Conservation (phyloP, 2,797 vertebrate genomes). For the Falco berigora region DNA sequence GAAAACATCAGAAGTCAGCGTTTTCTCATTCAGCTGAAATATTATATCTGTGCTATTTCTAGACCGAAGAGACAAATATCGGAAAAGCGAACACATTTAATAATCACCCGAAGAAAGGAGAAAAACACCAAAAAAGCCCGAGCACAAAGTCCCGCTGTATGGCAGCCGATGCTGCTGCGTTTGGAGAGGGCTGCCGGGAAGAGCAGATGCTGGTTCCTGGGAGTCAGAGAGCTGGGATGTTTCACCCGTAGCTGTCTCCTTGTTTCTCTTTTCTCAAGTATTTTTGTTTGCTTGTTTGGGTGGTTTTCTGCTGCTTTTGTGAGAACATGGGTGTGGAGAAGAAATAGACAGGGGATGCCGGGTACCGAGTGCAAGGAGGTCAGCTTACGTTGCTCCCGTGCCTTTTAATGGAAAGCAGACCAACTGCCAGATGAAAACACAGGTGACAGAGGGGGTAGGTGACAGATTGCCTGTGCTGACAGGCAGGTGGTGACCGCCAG, state of each 20-base stretch:
- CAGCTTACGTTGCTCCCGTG: neutral
- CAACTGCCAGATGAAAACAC: neutral
- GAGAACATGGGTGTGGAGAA: neutral
- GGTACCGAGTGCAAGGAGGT: neutral
- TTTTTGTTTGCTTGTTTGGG: neutral
- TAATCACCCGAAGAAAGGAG: neutral
- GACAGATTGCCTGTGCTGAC: neutral
- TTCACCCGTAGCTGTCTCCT: neutral
- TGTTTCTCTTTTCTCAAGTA: neutral
- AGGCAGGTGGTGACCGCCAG: neutral
- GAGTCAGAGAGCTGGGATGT: neutral
- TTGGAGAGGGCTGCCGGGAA: neutral
- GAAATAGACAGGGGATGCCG: neutral
- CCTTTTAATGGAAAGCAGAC: neutral
- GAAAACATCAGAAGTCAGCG: constrained; percentile 55
- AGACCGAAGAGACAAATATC: constrained; percentile 18
- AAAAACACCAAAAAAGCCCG: neutral
- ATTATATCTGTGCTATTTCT: constrained; percentile 55
- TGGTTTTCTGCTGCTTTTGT: neutral
- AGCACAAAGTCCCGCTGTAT: neutral
- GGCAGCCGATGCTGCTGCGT: neutral
- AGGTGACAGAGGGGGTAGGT: neutral
- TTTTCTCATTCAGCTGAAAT: constrained; percentile 52
- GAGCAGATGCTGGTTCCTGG: neutral
- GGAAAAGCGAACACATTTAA: neutral